Conservation (phyloP, 2,888 invertebrate genomes). For the Brachyopa scutellaris region DNA sequence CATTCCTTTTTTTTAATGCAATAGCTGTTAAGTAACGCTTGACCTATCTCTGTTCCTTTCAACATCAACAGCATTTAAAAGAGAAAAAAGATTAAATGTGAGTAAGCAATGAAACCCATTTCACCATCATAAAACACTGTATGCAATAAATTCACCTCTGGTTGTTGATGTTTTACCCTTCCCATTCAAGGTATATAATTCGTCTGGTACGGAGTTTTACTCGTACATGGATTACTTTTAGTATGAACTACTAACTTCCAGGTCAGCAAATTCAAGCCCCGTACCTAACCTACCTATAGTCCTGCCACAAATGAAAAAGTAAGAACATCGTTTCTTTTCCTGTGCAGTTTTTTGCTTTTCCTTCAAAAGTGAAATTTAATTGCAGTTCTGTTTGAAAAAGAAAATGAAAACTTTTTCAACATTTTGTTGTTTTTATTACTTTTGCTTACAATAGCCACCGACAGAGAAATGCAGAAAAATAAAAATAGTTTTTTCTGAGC, state of each 20-base stretch:
- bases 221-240: slow-evolving; percentile 56
- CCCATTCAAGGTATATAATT: slow-evolving; percentile 58
- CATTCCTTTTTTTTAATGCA: slow-evolving; percentile 37
- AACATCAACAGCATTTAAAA: slow-evolving; percentile 11
- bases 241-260: slow-evolving; percentile 53
- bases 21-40: slow-evolving; percentile 34
- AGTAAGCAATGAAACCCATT: slow-evolving; percentile 49
- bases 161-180: slow-evolving; percentile 56
- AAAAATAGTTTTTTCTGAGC: too few species aligned
- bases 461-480: too few species aligned
- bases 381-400: background rate
- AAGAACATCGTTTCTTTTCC: slow-evolving; percentile 20
- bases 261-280: slow-evolving; percentile 45
- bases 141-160: slow-evolving; percentile 62
- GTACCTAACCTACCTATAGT: too few species aligned
- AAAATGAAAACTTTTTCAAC: slow-evolving; percentile 20
- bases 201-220: slow-evolving; percentile 41
- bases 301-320: slow-evolving; percentile 21
- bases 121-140: slow-evolving; percentile 53
- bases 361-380: background rate
- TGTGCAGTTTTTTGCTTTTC: slow-evolving; percentile 1
- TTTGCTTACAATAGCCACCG: too few species aligned
- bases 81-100: slow-evolving; percentile 35
- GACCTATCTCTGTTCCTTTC: slow-evolving; percentile 41
- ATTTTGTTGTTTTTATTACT: too few species aligned